phyloP scores from a whole-genome alignment of 2,888 invertebrate species.

The Hypselothyrea guttata region DNA sequence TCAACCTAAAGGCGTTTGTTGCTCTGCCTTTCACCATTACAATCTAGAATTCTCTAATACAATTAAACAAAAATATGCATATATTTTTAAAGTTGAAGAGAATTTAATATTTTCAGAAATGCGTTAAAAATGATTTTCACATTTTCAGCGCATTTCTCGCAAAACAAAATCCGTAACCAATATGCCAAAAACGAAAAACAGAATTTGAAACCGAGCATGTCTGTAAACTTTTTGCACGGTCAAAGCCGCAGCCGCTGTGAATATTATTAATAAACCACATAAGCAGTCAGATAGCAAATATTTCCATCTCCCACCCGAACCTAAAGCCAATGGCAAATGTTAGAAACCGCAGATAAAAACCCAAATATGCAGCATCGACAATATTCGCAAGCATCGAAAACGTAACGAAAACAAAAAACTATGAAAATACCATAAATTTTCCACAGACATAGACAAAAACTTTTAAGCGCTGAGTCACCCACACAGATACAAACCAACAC shows the following conservation, averaged over 20 bases:
- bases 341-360: conserved; percentile 56
- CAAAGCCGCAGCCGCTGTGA: conserved; percentile 35
- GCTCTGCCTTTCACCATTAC: too few relatives aligned
- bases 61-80: too few relatives aligned
- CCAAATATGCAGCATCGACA: conserved; percentile 70
- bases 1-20: too few relatives aligned
- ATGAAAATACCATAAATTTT: conserved; percentile 72
- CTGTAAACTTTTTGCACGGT: conserved; percentile 33
- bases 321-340: conserved; percentile 22
- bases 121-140: not conserved
- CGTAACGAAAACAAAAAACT: conserved; percentile 63
- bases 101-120: too few relatives aligned
- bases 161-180: conserved; percentile 1
- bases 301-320: not conserved
- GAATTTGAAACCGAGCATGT: conserved; percentile 20
- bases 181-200: conserved; percentile 11
- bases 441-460: conserved; percentile 52
- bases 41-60: too few relatives aligned
- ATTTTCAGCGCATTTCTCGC: not conserved
- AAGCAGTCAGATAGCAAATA: conserved; percentile 25
- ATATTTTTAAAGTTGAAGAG: too few relatives aligned
- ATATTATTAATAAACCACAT: conserved; percentile 71
- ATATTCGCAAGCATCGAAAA: conserved; percentile 38
- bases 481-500: conserved; percentile 11
- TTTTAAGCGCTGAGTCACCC: conserved; percentile 38